Evolutionary conservation across 2,888 invertebrate genomes (phyloP), one percentile per base, ranked within the genome.

Genomic region (Aelia acuminata): DNA sequence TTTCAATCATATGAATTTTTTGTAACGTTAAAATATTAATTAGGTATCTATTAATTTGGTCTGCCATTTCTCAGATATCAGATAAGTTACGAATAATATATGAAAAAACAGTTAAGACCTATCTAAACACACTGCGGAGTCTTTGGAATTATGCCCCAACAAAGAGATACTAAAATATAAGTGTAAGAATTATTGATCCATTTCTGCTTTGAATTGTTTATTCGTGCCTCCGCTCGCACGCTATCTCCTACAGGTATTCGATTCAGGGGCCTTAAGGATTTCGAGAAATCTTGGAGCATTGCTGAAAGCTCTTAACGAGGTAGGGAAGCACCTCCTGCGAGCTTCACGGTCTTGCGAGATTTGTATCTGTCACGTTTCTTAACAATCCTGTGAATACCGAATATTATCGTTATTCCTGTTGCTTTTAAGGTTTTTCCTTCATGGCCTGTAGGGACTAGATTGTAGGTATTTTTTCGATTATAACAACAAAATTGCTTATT

Each of bases 291-390:
- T 35, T 35, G 5, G 35, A 35, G 7, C 18, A 20, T 70, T 35
- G 35, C 63, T 70, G 5, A 35, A 35, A 70, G 63, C 63, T 70
- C 7, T 70, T 70, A 70, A 35, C 31, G 20, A 70, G 35, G 63
- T 31, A 35, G 35, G 35, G 31, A 22, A n/a, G n/a, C n/a, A n/a
- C 4, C 26, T 3, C 11, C 31, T 70, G 10, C 43, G 4, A 70
- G 63, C 63, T 35, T 20, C 63, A 7, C 1, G 35, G 63, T 3
- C 0, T 70, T 18, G 63, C 8, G 63, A 70, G 63, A 70, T 70
- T 70, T 70, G 63, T 70, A 70, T 35, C 63, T 70, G 63, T 70
- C 63, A 70, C 63, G 63, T 70, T 35, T 70, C 63, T 70, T 57
- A 70, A 70, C n/a, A 35, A 70, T 20, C 63, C 5, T 8, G 31